Evolutionary conservation across 2,797 vertebrate species (phyloP), one percentile per base, ranked within the genome.

Genomic region (Telmatherina bonti): DNA sequence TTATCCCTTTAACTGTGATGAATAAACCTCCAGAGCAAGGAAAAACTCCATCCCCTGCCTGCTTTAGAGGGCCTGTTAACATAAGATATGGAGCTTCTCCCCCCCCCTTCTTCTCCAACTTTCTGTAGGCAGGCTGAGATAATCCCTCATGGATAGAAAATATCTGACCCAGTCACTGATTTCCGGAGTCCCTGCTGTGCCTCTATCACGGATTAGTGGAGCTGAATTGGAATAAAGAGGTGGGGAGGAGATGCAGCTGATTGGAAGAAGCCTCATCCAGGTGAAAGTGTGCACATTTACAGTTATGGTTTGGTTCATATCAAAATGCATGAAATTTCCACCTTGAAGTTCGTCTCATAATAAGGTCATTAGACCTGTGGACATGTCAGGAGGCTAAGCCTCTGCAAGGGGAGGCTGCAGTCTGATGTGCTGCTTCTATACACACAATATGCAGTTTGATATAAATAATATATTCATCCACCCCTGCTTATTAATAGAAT

Each of bases 251-350:
- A 74, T 79, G 84, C 59, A 71, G 85, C 68, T 16, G 65, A 84
- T 72, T 72, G 62, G 64, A 51, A 27, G 66, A 45, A 55, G 51
- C 26, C 1, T 22, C 78, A 24, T 56, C 68, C 78, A 81, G 81
- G 84, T 88, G 81, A 86, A 81, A 83, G 70, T 51, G 67, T 65
- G 57, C 81, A 83, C 55, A 72, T 89, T 85, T 70, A 56, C 78
- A 18, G 70, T 85, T 78, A 70, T 45, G 81, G 47, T 62, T 80
- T 63, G 70, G 72, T 74, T 81, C 30, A 59, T 81, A 47, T 82
- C 29, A 78, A 79, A 86, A 88, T 78, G 86, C 79, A 76, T 87
- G 82, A 84, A 87, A 87, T 83, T 51, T 61, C 63, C 66, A 60
- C 63, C 74, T 73, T 3, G 72, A 73, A 83, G 71, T 77, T 58